Evolutionary conservation across 1,140 invertebrate species (phyloP).

Genomic region (Ips typographus): DNA sequence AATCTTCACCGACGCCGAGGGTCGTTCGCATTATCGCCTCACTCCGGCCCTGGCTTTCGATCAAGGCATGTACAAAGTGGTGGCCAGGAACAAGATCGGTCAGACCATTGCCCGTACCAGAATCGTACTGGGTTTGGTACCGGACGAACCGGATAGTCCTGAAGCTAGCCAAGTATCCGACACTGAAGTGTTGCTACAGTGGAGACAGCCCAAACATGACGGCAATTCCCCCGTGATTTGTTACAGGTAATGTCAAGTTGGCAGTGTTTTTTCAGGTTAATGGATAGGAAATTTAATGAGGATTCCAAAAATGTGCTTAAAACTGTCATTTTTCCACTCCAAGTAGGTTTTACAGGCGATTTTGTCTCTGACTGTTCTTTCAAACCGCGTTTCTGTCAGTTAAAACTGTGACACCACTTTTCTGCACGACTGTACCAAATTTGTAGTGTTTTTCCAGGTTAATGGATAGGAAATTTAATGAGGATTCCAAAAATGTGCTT

Average conservation of each 20-base stretch:
- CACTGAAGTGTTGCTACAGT: slow-evolving; percentile 82
- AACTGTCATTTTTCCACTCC: too few species aligned
- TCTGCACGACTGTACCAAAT: too few species aligned
- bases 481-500: too few species aligned
- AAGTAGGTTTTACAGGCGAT: too few species aligned
- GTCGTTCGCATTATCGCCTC: slow-evolving; percentile 75
- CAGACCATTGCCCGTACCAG: slow-evolving; percentile 74
- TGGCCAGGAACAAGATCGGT: slow-evolving; percentile 84
- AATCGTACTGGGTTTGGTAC: slow-evolving; percentile 71
- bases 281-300: too few species aligned
- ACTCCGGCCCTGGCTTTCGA: slow-evolving; percentile 76
- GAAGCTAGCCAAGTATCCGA: slow-evolving; percentile 80
- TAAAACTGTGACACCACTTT: too few species aligned
- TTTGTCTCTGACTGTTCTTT: too few species aligned
- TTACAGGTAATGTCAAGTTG: slow-evolving; percentile 55
- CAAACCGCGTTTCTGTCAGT: too few species aligned
- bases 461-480: too few species aligned
- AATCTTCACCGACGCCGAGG: slow-evolving; percentile 72
- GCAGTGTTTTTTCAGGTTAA: too few species aligned
- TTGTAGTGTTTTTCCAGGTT: too few species aligned
- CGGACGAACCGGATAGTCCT: slow-evolving; percentile 84
- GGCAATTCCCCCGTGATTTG: slow-evolving; percentile 82
- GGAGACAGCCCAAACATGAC: slow-evolving; percentile 71
- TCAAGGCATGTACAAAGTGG: slow-evolving; percentile 92
- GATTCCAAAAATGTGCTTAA: too few species aligned